Conservation (phyloP, 92 coral and sea anemone genomes). For the Metridium senile region DNA sequence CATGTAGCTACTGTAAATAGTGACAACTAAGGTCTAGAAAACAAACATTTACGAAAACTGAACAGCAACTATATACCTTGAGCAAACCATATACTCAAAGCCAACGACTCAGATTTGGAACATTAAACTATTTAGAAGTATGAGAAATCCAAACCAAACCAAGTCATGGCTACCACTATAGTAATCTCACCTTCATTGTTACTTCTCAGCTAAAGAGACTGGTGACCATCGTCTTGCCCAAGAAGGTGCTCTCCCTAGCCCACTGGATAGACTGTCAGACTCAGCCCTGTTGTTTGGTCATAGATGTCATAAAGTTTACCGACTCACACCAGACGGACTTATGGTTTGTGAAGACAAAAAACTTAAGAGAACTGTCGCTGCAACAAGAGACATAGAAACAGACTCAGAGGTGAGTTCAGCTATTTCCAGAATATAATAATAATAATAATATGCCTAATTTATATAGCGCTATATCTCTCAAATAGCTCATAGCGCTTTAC, state of each 20-base stretch:
- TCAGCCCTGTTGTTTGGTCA: slow-evolving; percentile 59
- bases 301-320: slow-evolving; percentile 73
- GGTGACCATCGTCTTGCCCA: slow-evolving; percentile 85
- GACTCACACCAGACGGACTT: slow-evolving; percentile 79
- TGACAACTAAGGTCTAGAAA: too few relatives aligned
- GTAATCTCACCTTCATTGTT: background rate
- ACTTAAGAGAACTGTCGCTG: slow-evolving; percentile 58
- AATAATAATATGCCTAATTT: background rate
- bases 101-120: too few relatives aligned
- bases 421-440: background rate
- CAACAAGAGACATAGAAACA: slow-evolving; percentile 58
- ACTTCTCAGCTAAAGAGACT: slow-evolving; percentile 70
- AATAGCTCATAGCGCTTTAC: too few relatives aligned
- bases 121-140: too few relatives aligned
- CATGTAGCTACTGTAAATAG: too few relatives aligned
- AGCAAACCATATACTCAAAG: too few relatives aligned
- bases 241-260: slow-evolving; percentile 86
- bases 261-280: slow-evolving; percentile 59
- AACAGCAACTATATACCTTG: too few relatives aligned
- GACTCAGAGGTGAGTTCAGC: slow-evolving; percentile 52
- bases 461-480: too few relatives aligned
- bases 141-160: too few relatives aligned
- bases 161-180: background rate
- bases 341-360: slow-evolving; percentile 78
- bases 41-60: too few relatives aligned